Evolutionary conservation across 2,113 vertebrate genomes (phyloP), one percentile per base, ranked within the genome.

Genomic region (Pelecanus crispus): DNA sequence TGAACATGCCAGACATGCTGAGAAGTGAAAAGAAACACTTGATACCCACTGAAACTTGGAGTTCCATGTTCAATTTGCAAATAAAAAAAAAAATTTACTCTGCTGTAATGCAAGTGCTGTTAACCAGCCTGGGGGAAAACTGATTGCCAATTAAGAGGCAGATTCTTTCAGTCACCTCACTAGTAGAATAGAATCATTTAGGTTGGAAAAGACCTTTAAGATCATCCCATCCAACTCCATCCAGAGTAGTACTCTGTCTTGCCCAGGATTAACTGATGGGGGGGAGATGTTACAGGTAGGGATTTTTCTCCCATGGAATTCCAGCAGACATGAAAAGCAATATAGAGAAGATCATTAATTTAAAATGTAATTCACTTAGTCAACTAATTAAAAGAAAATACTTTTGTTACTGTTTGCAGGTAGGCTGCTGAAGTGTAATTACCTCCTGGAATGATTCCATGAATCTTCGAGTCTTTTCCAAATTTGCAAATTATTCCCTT

Each of bases 361-460:
- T 95, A 56, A 96, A 96, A 96, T 75, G n/a, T 90, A 92, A 93
- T 96, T 95, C 80, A 73, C 73, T 72, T 75, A 75, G 82, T 92
- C 74, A 92, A 53, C 74, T 91, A 94, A 93, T 97, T 97, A 96
- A 91, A 94, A 94, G 91, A 90, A 97, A 98, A 94, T 53, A 77
- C 56, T 92, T 90, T 65, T 92, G 84, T 96, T 95, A 78, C 92
- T 72, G 47, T 95, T 97, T 96, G 61, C 63, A 95, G 83, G 88
- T 95, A 96, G 77, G 66, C 38, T 36, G 28, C 82, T 94, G 92
- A 95, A 89, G 87, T 86, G 29, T 91, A 94, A 96, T 97, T 96
- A 90, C 79, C 56, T 88, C 50, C 81, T 95, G 82, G 68, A 72
- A 31, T 73, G 63, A 81, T 83, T 95, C 75, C 58, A 94, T 47